Percentiles rank a stretch among this genome's conserved stretches.
These are phyloP conservation scores for Cataglyphis altisquamis DNA, from an alignment of 2,888 invertebrate genomes.

Conservation along the genomic window DNA sequence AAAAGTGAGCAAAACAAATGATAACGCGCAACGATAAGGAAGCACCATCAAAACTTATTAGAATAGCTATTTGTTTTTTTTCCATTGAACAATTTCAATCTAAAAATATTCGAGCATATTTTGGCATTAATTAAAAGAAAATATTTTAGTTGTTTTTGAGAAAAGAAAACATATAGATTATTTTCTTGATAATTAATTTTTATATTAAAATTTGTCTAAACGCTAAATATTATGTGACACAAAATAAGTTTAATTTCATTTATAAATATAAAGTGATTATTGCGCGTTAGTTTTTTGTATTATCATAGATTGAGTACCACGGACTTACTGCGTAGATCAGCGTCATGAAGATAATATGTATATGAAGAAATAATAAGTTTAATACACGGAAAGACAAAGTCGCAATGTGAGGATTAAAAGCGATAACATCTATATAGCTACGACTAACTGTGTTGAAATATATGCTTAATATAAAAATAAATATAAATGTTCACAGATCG, in stretches of 20 bases:
- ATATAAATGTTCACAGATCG: not conserved
- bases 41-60: conserved; percentile 24
- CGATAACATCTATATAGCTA: not conserved
- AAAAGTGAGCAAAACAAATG: not conserved
- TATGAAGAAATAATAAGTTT: not conserved
- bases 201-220: not conserved
- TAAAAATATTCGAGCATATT: not conserved
- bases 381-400: not conserved
- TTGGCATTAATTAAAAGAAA: not conserved
- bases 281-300: not conserved
- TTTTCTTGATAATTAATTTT: not conserved
- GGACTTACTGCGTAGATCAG: not conserved
- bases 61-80: conserved; percentile 9
- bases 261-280: not conserved
- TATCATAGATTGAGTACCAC: not conserved
- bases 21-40: not conserved
- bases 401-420: not conserved
- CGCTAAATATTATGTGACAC: not conserved
- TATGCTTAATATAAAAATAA: not conserved
- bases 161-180: not conserved
- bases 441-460: not conserved
- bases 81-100: not conserved
- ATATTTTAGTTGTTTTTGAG: not conserved
- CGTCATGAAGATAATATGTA: not conserved
- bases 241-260: not conserved